These are phyloP conservation scores for Idaea aversata DNA, from an alignment of 2,888 invertebrate species.

Conservation along the genomic window DNA sequence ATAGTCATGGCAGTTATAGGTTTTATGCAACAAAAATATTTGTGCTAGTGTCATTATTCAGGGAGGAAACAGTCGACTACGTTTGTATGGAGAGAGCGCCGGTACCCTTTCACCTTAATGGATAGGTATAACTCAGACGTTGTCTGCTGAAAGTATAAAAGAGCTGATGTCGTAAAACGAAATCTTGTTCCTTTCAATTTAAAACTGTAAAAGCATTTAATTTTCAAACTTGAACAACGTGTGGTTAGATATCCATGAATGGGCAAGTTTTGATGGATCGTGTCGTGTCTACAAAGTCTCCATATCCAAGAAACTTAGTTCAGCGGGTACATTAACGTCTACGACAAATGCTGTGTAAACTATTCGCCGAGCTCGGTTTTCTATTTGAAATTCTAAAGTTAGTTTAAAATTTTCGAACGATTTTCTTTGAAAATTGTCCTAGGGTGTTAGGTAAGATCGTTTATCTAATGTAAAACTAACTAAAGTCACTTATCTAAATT, in stretches of 20 bases:
- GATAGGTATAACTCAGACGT: too few relatives aligned
- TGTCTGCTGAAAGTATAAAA: too few relatives aligned
- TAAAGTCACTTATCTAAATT: neutral
- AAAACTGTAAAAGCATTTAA: neutral
- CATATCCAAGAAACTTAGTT: neutral
- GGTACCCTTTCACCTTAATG: too few relatives aligned
- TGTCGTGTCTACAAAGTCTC: neutral
- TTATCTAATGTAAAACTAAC: neutral
- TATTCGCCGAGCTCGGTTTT: neutral
- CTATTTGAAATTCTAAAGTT: neutral
- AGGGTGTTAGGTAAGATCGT: neutral
- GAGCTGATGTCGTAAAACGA: neutral
- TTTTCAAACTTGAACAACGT: slow-evolving; percentile 9
- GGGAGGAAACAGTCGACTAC: too few relatives aligned
- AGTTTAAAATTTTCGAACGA: neutral
- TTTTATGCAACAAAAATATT: too few relatives aligned
- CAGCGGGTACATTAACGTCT: neutral
- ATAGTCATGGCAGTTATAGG: too few relatives aligned
- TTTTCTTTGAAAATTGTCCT: neutral
- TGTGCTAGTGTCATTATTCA: too few relatives aligned
- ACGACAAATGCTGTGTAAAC: neutral
- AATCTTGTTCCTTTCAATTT: neutral
- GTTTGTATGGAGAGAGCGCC: too few relatives aligned
- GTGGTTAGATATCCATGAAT: neutral
- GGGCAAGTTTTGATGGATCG: slow-evolving; percentile 12